Base-by-base conservation (phyloP, 2,797 vertebrate genomes). In the Danionella dracula region DNA sequence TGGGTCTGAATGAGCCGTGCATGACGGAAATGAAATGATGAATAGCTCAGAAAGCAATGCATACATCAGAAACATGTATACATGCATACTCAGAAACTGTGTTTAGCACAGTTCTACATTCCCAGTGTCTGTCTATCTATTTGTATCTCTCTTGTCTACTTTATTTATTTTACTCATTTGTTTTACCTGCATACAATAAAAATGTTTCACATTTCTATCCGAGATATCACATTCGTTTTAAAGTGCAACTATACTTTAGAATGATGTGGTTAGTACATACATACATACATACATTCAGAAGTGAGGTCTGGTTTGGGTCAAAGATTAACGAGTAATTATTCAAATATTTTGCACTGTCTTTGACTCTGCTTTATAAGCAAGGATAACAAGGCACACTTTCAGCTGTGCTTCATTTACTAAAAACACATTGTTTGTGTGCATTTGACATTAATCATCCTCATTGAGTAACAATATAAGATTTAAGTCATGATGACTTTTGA, bases 41-140 rank as follows among this genome's bases (percentile, higher is more conserved):
- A 85, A 82, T 82, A 83, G 81, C 79, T 75, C 73, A 66, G 76
- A 84, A 83, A 87, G 82, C 84, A 87, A 71, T 82, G 78, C 81
- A 83, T 80, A 84, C 77, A 85, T 85, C 84, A 83, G 81, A 79
- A 80, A 70, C 72, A 79, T 76, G n/a, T n/a, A n/a, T n/a, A n/a
- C n/a, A n/a, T n/a, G n/a, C n/a, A n/a, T 7, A 74, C 69, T 85
- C 76, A 79, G 78, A 80, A 67, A 13, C 75, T 77, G 80, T 31
- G 34, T 35, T 65, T 48, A 54, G 46, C 50, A 61, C 40, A 64
- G 57, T n/a, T 17, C 38, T 44, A 37, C 49, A 21, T 50, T 57
- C 20, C 23, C 50, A 15, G 7, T 46, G 12, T 48, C 44, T 46
- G 23, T 51, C 16, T 15, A 37, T 31, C 56, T 44, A 49, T 17